Evolutionary conservation across 2,797 vertebrate genomes (phyloP).

Genomic region (Lepidocolaptes lacrymiger): DNA sequence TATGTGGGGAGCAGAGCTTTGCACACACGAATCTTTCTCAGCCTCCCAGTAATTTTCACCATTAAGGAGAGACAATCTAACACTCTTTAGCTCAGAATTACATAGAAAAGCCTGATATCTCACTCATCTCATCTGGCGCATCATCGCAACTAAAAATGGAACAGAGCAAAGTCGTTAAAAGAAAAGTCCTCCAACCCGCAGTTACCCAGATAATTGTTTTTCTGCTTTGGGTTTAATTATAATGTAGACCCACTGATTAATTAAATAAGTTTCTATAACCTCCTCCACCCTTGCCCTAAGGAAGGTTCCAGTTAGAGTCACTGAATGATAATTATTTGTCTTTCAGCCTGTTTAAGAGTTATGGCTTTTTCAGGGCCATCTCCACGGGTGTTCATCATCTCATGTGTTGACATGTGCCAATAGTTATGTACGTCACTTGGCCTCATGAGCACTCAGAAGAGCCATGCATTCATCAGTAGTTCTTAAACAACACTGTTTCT

Average conservation of each 20-base stretch:
- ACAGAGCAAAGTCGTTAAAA: slow-evolving; percentile 44
- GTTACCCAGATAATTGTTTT: slow-evolving; percentile 68
- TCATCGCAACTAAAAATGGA: slow-evolving; percentile 2
- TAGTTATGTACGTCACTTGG: background rate
- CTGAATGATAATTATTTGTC: slow-evolving; percentile 17
- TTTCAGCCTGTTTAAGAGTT: slow-evolving; percentile 24
- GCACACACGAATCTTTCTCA: background rate
- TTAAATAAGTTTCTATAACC: slow-evolving; percentile 42
- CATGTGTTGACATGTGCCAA: background rate
- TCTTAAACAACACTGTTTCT: background rate
- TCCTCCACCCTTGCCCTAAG: slow-evolving; percentile 34
- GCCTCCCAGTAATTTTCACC: background rate
- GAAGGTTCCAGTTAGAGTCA: background rate
- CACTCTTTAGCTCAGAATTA: background rate
- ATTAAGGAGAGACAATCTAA: background rate
- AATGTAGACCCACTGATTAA: slow-evolving; percentile 55
- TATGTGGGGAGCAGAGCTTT: background rate
- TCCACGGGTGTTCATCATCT: background rate
- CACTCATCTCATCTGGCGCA: background rate
- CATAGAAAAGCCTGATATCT: background rate
- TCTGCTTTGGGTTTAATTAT: slow-evolving; percentile 67
- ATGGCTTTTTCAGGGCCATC: background rate
- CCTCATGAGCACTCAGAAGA: background rate
- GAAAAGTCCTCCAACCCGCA: slow-evolving; percentile 15
- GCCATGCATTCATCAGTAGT: background rate